Conservation (phyloP, 2,113 vertebrate species). For the Pardalotus punctatus region DNA sequence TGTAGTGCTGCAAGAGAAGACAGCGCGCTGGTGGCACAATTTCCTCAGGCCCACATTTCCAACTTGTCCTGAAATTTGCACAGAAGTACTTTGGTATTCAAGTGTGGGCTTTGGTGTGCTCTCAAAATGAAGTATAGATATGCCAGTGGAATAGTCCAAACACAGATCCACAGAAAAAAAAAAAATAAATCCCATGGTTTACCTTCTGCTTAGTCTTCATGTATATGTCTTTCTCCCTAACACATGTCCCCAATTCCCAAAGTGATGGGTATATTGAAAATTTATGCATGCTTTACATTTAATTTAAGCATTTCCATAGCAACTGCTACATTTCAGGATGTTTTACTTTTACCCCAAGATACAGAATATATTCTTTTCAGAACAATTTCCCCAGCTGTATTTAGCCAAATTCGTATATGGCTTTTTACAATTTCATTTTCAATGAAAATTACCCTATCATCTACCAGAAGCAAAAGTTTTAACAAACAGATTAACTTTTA, state of each 20-base stretch:
- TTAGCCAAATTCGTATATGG: constrained; percentile 43
- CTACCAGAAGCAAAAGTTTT: not conserved
- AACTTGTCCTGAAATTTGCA: not conserved
- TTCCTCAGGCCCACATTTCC: not conserved
- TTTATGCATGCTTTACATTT: constrained; percentile 54
- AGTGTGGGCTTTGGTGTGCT: not conserved
- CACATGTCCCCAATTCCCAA: constrained; percentile 1
- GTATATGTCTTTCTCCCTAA: not conserved
- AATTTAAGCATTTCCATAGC: constrained; percentile 53
- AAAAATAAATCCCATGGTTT: not conserved
- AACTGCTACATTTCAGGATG: constrained; percentile 33
- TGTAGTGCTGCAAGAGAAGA: not conserved
- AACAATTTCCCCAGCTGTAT: constrained; percentile 15
- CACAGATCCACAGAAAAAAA: not conserved
- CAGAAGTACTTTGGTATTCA: not conserved
- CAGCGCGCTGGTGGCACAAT: not conserved
- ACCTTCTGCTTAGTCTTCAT: not conserved
- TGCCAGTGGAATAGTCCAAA: not conserved
- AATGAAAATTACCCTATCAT: constrained; percentile 2
- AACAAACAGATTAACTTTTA: not conserved
- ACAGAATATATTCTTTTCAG: not conserved
- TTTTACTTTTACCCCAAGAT: constrained; percentile 16
- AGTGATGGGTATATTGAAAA: constrained; percentile 22
- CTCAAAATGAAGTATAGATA: not conserved
- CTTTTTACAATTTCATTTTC: constrained; percentile 24